phyloP scores from a whole-genome alignment of 2,113 vertebrate species.

The Chamaetylas fuelleborni region DNA sequence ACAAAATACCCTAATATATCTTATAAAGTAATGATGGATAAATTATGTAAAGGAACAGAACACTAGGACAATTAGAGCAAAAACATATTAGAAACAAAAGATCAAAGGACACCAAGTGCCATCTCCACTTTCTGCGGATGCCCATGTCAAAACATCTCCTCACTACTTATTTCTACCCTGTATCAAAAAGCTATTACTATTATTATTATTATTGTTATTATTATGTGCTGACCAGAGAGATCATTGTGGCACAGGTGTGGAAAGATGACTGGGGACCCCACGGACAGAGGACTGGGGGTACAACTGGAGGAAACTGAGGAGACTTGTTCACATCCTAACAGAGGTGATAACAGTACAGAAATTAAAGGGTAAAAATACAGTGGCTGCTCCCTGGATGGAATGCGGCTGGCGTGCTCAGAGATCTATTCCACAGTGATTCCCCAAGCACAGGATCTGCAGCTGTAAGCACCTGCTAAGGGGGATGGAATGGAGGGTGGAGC shows the following conservation, averaged over 20 bases:
- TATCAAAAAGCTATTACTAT: neutral
- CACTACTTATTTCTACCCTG: neutral
- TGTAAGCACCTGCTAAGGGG: neutral
- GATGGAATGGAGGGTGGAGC: neutral
- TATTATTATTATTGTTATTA: too few relatives aligned
- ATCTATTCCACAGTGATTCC: neutral
- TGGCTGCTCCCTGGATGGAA: neutral
- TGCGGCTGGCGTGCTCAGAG: neutral
- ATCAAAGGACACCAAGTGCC: neutral
- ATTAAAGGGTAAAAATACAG: neutral
- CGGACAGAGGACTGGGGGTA: neutral
- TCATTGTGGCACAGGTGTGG: neutral
- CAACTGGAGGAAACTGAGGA: rapidly evolving
- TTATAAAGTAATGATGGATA: neutral
- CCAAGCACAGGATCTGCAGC: rapidly evolving
- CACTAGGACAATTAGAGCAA: neutral
- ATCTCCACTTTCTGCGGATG: neutral
- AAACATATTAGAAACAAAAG: neutral
- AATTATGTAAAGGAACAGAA: neutral
- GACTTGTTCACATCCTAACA: neutral
- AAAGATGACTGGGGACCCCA: neutral
- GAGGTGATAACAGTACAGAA: neutral
- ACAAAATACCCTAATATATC: neutral
- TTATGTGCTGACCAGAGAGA: neutral
- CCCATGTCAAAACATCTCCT: neutral